A percentile compares a stretch with the other conserved stretches of the same genome.
phyloP scores from a whole-genome alignment of 2,113 vertebrate genomes.

The Micronisus gabar region DNA sequence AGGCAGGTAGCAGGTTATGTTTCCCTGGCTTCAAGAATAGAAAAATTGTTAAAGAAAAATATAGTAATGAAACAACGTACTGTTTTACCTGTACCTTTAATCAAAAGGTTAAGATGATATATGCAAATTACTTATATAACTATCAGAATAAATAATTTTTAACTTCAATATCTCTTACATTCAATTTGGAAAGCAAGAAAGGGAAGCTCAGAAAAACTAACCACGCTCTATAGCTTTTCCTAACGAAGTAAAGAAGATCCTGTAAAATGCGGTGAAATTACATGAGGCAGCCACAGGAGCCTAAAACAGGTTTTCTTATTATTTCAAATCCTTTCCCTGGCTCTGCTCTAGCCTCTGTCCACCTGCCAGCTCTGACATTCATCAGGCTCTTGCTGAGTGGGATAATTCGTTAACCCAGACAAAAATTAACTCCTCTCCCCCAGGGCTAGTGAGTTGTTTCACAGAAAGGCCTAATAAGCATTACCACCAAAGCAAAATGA shows the following conservation, averaged over 20 bases:
- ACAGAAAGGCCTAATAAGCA: background rate
- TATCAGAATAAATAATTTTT: background rate
- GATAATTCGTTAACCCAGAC: slow-evolving; percentile 4
- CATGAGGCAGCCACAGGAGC: background rate
- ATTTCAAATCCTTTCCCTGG: background rate
- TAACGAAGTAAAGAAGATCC: background rate
- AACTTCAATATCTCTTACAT: background rate
- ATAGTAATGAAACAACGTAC: background rate
- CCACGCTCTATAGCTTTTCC: background rate
- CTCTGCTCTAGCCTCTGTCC: background rate
- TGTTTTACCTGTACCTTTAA: background rate
- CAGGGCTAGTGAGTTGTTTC: background rate
- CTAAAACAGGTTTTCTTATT: background rate
- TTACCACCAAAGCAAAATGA: background rate
- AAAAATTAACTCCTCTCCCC: background rate
- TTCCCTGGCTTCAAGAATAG: background rate
- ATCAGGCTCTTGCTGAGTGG: background rate
- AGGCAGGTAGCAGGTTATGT: background rate
- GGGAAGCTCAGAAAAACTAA: background rate
- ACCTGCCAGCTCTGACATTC: background rate
- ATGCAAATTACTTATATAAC: background rate
- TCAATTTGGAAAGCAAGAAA: background rate
- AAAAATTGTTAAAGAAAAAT: background rate
- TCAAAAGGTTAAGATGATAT: background rate
- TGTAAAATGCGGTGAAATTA: background rate